Percentiles rank a stretch among this genome's conserved stretches.
These are phyloP conservation scores for Trissolcus brochymenae DNA, from an alignment of 2,888 invertebrate species.

Conservation along the genomic window DNA sequence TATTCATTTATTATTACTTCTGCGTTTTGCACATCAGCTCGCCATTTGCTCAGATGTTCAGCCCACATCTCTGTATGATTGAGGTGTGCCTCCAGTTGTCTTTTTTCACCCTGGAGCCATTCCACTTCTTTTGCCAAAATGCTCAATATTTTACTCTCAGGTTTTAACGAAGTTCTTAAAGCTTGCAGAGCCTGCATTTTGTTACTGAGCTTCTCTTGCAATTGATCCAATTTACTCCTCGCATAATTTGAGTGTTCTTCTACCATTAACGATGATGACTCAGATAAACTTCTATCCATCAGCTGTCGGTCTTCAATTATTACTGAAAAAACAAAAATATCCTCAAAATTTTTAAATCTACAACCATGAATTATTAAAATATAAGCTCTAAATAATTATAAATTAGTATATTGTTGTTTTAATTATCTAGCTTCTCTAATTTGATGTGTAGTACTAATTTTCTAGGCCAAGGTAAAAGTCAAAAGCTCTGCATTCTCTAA, in stretches of 20 bases:
- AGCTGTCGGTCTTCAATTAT: conserved; percentile 68
- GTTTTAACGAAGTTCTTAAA: conserved; percentile 87
- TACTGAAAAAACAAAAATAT: conserved; percentile 57
- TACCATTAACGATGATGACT: conserved; percentile 79
- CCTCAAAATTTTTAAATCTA: background rate
- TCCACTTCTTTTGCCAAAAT: conserved; percentile 91
- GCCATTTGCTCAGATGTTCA: conserved; percentile 92
- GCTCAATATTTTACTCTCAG: conserved; percentile 87
- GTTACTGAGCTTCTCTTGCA: conserved; percentile 90
- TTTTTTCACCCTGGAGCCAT: conserved; percentile 86
- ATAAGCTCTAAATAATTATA: no score
- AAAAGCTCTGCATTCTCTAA: no score
- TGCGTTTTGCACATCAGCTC: conserved; percentile 89
- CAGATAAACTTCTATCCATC: conserved; percentile 68
- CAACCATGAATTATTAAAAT: background rate
- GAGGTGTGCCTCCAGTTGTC: conserved; percentile 89
- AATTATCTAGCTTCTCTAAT: no score
- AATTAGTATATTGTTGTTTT: no score
- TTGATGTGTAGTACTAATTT: no score
- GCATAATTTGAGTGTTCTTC: conserved; percentile 90
- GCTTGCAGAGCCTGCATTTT: conserved; percentile 90
- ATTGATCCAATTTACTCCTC: conserved; percentile 86
- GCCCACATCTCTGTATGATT: conserved; percentile 93
- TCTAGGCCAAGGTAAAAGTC: no score
- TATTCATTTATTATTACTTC: conserved; percentile 78